A percentile compares a stretch with the other conserved stretches of the same genome.
phyloP scores from a whole-genome alignment of 2,113 vertebrate species.

The Leiothrix lutea region DNA sequence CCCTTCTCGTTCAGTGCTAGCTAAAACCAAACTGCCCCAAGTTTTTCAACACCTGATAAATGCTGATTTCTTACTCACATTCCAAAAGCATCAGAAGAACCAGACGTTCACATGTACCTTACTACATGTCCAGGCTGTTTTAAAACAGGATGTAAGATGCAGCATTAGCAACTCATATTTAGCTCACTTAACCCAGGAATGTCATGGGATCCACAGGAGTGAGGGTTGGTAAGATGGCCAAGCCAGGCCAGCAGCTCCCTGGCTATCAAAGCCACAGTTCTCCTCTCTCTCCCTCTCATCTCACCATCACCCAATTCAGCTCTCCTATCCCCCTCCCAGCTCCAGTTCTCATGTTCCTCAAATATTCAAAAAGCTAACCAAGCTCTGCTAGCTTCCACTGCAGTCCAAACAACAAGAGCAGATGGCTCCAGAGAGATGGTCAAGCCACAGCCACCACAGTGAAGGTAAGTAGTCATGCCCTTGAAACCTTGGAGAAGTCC shows the following conservation, averaged over 20 bases:
- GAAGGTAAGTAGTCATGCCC: not conserved
- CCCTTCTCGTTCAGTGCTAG: not conserved
- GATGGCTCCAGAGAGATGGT: not conserved
- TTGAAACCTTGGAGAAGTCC: not conserved
- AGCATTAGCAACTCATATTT: not conserved
- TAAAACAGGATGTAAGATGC: not conserved
- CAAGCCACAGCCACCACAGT: not conserved
- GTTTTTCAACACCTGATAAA: not conserved
- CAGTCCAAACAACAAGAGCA: rapidly evolving
- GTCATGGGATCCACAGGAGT: rapidly evolving
- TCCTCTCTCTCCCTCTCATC: not conserved
- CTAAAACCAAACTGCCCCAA: not conserved
- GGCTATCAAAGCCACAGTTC: not conserved
- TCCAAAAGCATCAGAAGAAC: not conserved
- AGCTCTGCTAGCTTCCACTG: not conserved
- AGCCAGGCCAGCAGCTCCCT: not conserved
- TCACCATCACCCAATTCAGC: not conserved
- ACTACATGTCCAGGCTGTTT: not conserved
- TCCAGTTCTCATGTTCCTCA: not conserved
- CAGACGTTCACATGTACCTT: rapidly evolving
- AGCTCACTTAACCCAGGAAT: not conserved
- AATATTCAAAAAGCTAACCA: not conserved
- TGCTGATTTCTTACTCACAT: not conserved
- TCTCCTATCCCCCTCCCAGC: not conserved
- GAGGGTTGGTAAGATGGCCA: not conserved